Conservation (phyloP, 2,113 vertebrate species). For the Callospermophilus lateralis region DNA sequence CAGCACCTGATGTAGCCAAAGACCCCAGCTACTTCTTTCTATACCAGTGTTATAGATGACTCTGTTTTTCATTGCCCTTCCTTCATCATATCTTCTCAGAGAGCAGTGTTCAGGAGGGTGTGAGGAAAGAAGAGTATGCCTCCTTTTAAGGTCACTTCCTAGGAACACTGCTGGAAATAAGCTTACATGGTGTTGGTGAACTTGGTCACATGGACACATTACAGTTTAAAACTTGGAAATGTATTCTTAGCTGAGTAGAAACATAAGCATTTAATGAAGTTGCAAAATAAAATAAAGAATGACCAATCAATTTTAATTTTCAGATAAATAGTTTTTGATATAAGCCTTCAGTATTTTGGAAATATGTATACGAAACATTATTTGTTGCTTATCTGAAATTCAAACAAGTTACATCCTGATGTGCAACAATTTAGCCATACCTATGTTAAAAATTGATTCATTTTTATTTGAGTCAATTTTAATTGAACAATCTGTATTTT, state of each 20-base stretch:
- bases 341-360: neutral
- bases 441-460: neutral
- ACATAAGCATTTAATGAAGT: neutral
- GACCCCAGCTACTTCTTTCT: neutral
- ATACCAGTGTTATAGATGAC: neutral
- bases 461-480: conserved; percentile 36
- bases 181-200: neutral
- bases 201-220: neutral
- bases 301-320: conserved; percentile 30
- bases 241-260: neutral
- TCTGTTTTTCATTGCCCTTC: neutral
- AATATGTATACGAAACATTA: neutral
- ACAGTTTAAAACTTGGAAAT: neutral
- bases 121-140: neutral
- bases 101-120: neutral
- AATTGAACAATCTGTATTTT: conserved; percentile 28
- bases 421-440: neutral
- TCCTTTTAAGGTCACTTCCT: neutral
- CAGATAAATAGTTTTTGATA: neutral
- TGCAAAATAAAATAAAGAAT: neutral
- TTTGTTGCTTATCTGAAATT: neutral
- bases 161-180: neutral
- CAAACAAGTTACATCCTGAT: neutral
- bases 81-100: neutral
- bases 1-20: neutral